These are phyloP conservation scores for Ramphastos sulfuratus DNA, from an alignment of 2,113 vertebrate genomes.

Conservation along the genomic window DNA sequence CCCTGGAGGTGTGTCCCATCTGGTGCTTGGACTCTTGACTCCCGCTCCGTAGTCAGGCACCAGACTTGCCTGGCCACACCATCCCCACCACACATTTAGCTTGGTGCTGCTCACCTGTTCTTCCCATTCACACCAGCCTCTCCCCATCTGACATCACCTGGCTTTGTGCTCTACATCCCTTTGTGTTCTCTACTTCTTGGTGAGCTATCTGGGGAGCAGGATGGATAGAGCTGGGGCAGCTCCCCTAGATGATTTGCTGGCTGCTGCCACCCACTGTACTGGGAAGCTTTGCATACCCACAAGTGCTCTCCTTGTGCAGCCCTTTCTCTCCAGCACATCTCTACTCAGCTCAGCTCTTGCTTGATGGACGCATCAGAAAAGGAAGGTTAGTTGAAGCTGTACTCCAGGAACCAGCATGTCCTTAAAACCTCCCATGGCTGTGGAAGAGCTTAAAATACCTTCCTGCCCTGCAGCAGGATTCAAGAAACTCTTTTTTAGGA, in stretches of 20 bases:
- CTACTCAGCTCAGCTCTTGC: background rate
- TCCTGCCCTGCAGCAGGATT: rapidly evolving
- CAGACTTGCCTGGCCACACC: background rate
- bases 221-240: too few relatives aligned
- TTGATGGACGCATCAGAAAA: background rate
- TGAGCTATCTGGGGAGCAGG: too few relatives aligned
- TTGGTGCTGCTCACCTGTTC: rapidly evolving
- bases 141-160: too few relatives aligned
- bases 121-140: background rate
- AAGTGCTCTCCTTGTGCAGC: rapidly evolving
- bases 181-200: background rate
- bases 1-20: background rate
- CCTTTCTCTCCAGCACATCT: background rate
- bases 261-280: background rate
- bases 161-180: background rate
- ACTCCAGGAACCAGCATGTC: background rate
- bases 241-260: background rate
- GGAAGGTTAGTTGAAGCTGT: background rate
- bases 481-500: background rate
- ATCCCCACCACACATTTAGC: rapidly evolving
- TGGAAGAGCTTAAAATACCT: background rate
- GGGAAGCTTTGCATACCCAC: background rate
- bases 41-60: background rate
- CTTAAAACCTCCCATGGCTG: background rate
- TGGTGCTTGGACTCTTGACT: background rate